Evolutionary conservation across 1,140 invertebrate species (phyloP).

Genomic region (Drosophila sp.): DNA sequence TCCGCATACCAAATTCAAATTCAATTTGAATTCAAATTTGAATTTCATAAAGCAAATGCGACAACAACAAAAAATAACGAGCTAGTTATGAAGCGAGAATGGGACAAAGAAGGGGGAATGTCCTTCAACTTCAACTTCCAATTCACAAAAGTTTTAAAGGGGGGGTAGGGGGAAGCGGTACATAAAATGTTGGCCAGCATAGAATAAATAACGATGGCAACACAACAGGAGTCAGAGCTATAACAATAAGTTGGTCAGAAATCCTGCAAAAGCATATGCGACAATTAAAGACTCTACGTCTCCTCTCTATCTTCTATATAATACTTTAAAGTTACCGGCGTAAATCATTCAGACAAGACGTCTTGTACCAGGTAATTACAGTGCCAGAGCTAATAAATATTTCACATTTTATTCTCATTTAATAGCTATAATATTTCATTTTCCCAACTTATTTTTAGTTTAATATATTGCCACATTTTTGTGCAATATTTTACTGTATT

Average conservation of each 20-base stretch:
- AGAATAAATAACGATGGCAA: conserved; percentile 51
- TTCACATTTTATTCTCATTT: not conserved
- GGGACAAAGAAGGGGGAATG: conserved; percentile 9
- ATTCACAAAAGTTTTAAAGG: not conserved
- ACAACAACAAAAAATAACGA: conserved; percentile 41
- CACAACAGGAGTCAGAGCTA: conserved; percentile 18
- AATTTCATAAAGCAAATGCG: conserved; percentile 74
- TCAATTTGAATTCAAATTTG: conserved; percentile 62
- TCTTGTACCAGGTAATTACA: not conserved
- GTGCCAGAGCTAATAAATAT: not conserved
- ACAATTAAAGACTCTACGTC: conserved; percentile 21
- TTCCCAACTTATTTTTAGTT: not conserved
- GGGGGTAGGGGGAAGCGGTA: not conserved
- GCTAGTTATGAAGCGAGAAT: conserved; percentile 10
- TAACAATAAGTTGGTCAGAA: conserved; percentile 25
- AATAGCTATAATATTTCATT: not conserved
- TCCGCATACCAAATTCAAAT: conserved; percentile 44
- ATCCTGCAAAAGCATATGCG: not conserved
- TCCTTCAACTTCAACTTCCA: conserved; percentile 73
- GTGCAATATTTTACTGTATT: not conserved
- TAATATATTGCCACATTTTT: too few relatives aligned
- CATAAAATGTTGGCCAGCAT: conserved; percentile 31
- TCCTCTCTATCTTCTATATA: too few relatives aligned
- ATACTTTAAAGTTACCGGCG: too few relatives aligned
- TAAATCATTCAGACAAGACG: too few relatives aligned